Conservation (phyloP, 2,888 invertebrate genomes). For the Rhagonycha lutea region DNA sequence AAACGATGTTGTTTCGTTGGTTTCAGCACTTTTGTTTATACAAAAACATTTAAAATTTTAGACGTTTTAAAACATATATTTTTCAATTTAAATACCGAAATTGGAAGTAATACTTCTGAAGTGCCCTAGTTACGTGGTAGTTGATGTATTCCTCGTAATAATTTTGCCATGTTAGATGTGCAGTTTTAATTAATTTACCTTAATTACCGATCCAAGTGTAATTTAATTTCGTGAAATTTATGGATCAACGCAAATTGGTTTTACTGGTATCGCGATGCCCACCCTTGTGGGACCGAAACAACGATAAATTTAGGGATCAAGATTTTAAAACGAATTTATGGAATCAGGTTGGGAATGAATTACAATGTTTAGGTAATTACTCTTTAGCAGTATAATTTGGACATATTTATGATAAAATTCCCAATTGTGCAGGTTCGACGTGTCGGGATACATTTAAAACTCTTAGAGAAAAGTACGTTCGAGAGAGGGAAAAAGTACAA, state of each 20-base stretch:
- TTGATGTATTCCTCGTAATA: background rate
- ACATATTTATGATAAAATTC: background rate
- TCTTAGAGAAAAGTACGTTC: constrained; percentile 42
- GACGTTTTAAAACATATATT: background rate
- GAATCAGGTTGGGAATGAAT: constrained; percentile 37
- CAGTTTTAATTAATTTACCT: background rate
- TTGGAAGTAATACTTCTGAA: background rate
- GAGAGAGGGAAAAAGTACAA: constrained; percentile 40
- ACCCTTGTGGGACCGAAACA: constrained; percentile 42
- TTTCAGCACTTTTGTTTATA: background rate
- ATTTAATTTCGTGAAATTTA: constrained; percentile 4
- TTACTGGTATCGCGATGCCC: constrained; percentile 37
- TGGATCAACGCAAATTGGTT: constrained; percentile 35
- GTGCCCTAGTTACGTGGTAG: background rate
- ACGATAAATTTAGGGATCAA: constrained; percentile 40
- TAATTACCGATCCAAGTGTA: background rate
- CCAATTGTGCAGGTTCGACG: constrained; percentile 31
- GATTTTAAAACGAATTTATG: constrained; percentile 39
- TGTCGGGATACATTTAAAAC: constrained; percentile 43
- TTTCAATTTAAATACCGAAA: background rate
- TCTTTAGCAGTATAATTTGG: background rate
- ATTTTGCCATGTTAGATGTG: background rate
- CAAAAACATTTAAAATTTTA: background rate
- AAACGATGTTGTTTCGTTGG: background rate
- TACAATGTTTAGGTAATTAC: constrained; percentile 38